Base-by-base conservation (phyloP, 1,140 invertebrate genomes). In the Gryllus bimaculatus region DNA sequence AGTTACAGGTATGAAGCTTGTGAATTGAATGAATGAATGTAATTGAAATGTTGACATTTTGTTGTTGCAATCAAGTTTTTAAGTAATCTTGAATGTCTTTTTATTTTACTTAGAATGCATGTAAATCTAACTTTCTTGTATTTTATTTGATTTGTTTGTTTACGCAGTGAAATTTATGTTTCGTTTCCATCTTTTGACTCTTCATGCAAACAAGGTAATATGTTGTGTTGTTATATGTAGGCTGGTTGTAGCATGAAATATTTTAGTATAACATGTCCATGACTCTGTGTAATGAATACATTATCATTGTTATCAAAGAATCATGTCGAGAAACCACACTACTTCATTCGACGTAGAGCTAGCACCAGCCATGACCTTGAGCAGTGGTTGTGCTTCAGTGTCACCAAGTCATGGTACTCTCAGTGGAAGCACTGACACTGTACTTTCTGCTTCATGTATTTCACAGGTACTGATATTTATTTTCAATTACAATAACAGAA, bases 291-390 rank as follows among this genome's bases (percentile, higher is more conserved):
- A n/a, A 13, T 10, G 3, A 39, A 21, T 76, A 39, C 26, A 47
- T n/a, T 49, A 20, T 48, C 8, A n/a, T 10, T 48, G 10, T 76
- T 18, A n/a, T 77, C 48, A 39, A 26, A 77, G 76, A 48, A 20
- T 20, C 48, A 49, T 77, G 76, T 77, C 76, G 47, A 48, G 76
- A 77, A 48, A 77, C 76, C 48, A 77, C 76, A 77, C 76, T 47
- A 48, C 15, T 77, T 18, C 76, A 77, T 3, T 20, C 8, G 48
- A 77, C 47, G n/a, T 77, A 48, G 76, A 77, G 47, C 76, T 77
- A 77, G 76, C 48, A 0, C 47, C 76, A 15, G n/a, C 39, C 13
- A 12, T 77, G 4, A 77, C n/a, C 5, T 20, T 66, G 54, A 66
- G 48, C 48, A 47, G 47, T 49, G 76, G 20, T 47, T 77, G 47